phyloP scores from a whole-genome alignment of 2,888 invertebrate genomes.

The Oscheius myriophilus region DNA sequence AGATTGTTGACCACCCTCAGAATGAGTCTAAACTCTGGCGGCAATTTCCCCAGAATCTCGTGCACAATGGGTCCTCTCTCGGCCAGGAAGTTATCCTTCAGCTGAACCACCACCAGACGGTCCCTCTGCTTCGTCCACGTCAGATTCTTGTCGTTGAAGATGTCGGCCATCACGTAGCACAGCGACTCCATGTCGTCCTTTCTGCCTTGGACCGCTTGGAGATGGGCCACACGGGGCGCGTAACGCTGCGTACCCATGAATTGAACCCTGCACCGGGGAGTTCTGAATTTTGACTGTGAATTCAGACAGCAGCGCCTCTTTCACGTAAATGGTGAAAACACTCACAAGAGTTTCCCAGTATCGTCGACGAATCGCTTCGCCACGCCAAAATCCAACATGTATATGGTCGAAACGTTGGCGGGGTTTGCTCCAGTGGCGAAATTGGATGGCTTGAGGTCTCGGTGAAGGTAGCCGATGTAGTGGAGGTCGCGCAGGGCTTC shows the following conservation, averaged over 20 bases:
- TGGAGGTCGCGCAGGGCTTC: neutral
- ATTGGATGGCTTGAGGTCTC: conserved; percentile 10
- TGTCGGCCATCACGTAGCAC: conserved; percentile 9
- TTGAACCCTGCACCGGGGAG: neutral
- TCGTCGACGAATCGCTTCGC: neutral
- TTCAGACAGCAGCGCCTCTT: too few relatives aligned
- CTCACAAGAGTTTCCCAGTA: neutral
- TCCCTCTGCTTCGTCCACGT: neutral
- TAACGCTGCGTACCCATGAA: conserved; percentile 10
- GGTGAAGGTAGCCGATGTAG: neutral
- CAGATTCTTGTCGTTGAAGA: conserved; percentile 2
- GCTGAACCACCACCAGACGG: neutral
- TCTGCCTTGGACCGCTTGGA: neutral
- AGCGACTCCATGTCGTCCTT: conserved; percentile 15
- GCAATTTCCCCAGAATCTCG: too few relatives aligned
- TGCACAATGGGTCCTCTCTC: neutral
- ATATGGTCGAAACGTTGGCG: neutral
- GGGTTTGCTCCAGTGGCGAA: conserved; percentile 3
- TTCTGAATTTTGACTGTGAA: neutral
- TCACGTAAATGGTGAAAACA: too few relatives aligned
- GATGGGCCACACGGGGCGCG: neutral
- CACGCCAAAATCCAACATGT: conserved; percentile 17
- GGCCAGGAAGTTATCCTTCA: neutral
- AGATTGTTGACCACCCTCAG: too few relatives aligned
- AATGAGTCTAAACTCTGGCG: too few relatives aligned